These are phyloP conservation scores for Mesorhabditis belari DNA, from an alignment of 2,888 invertebrate genomes.

Conservation along the genomic window DNA sequence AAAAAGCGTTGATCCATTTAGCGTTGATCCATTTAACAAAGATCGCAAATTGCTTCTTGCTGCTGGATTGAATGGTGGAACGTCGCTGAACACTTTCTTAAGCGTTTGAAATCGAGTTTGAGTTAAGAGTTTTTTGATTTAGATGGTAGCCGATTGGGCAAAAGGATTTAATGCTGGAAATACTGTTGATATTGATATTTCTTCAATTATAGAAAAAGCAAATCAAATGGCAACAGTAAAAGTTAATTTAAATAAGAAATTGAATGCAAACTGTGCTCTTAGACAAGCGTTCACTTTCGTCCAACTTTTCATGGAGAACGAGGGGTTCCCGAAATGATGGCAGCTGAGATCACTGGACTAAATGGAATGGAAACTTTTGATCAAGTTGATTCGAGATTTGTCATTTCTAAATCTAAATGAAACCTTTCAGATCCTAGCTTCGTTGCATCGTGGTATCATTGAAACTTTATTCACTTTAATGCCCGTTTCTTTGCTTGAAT, in stretches of 20 bases:
- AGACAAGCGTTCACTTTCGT: neutral
- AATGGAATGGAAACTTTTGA: neutral
- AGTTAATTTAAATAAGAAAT: too few relatives aligned
- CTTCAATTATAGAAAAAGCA: neutral
- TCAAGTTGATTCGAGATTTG: neutral
- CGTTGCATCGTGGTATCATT: neutral
- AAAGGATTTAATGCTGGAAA: neutral
- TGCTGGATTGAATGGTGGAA: neutral
- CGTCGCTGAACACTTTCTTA: neutral
- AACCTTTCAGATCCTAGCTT: neutral
- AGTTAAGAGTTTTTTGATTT: neutral
- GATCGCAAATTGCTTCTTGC: neutral
- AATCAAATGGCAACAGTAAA: neutral
- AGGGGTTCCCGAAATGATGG: neutral
- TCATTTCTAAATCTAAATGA: neutral
- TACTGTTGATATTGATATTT: neutral
- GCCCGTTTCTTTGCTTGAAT: neutral
- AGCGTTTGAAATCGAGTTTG: neutral
- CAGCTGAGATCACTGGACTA: neutral
- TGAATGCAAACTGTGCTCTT: too few relatives aligned
- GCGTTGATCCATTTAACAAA: neutral
- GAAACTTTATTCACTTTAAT: neutral
- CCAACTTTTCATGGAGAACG: neutral
- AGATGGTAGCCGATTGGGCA: neutral
- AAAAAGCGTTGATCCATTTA: too few relatives aligned